These are phyloP conservation scores for Drosophila picticornis DNA, from an alignment of 2,888 invertebrate genomes.

Conservation along the genomic window DNA sequence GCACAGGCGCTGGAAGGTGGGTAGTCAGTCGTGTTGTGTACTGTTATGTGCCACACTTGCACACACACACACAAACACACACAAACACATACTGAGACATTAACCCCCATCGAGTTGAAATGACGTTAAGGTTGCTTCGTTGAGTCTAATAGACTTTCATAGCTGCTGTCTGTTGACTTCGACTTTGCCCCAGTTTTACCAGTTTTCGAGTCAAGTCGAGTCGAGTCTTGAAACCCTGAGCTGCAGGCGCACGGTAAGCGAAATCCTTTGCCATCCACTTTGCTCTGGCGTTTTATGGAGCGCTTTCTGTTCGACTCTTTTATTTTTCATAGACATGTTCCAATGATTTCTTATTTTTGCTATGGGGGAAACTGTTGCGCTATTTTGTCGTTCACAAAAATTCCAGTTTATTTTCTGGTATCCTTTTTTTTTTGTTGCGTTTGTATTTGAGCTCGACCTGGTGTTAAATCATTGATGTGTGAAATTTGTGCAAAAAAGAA, in stretches of 20 bases:
- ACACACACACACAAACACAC: constrained; percentile 28
- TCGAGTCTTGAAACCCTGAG: constrained; percentile 41
- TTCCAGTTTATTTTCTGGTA: constrained; percentile 46
- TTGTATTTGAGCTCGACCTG: constrained; percentile 41
- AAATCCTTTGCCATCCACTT: constrained; percentile 70
- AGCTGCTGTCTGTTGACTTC: constrained; percentile 64
- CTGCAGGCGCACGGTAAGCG: constrained; percentile 55
- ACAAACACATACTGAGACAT: constrained; percentile 44
- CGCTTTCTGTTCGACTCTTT: constrained; percentile 18
- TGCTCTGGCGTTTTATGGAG: constrained; percentile 50
- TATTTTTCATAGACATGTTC: constrained; percentile 69
- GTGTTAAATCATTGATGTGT: constrained; percentile 78
- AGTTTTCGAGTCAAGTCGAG: constrained; percentile 43
- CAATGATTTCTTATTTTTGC: constrained; percentile 81
- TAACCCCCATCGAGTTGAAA: constrained; percentile 67
- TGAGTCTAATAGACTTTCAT: constrained; percentile 83
- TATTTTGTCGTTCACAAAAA: constrained; percentile 69
- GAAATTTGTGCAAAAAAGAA: constrained; percentile 61
- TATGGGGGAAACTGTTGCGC: constrained; percentile 72
- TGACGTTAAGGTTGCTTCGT: constrained; percentile 80
- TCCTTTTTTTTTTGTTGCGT: constrained; percentile 23
- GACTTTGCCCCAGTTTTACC: constrained; percentile 70
- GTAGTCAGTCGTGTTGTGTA: constrained; percentile 33
- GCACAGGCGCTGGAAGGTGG: constrained; percentile 17
- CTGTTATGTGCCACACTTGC: constrained; percentile 27